Conservation (phyloP, 2,797 vertebrate species). For the Sebastes kiyomatsui region DNA sequence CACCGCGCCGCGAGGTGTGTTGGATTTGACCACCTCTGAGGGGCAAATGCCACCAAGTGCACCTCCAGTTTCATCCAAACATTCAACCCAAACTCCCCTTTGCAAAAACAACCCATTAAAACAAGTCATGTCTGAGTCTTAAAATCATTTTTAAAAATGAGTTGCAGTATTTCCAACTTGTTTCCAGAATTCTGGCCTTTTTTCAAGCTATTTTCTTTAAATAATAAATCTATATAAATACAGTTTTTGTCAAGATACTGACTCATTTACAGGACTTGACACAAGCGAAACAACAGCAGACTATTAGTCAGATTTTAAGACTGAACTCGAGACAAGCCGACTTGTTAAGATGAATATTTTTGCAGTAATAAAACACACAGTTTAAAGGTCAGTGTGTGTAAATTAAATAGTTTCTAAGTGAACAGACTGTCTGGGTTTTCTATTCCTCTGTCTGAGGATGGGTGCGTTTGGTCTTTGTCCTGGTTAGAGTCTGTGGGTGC, state of each 20-base stretch:
- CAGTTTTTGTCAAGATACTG: not conserved
- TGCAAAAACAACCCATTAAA: not conserved
- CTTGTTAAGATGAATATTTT: not conserved
- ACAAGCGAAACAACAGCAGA: too few species aligned
- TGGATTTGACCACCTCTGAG: not conserved
- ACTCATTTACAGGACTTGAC: not conserved
- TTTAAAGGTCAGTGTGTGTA: not conserved
- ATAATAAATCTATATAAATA: not conserved
- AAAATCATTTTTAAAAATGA: not conserved
- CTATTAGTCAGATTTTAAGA: not conserved
- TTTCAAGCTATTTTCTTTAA: not conserved
- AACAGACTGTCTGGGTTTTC: conserved; percentile 8
- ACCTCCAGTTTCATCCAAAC: not conserved
- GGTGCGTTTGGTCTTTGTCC: conserved; percentile 25
- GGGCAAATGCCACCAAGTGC: not conserved
- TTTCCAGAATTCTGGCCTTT: not conserved
- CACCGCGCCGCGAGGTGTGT: not conserved
- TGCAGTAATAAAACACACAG: not conserved
- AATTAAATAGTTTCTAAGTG: not conserved
- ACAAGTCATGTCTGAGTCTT: not conserved
- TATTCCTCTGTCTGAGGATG: not conserved
- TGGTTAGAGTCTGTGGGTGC: conserved; percentile 13
- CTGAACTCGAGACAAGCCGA: not conserved
- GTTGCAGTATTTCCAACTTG: not conserved
- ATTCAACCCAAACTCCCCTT: not conserved